Base-by-base conservation (phyloP, 1,140 invertebrate genomes). In the Zaprionus tsacasi region DNA sequence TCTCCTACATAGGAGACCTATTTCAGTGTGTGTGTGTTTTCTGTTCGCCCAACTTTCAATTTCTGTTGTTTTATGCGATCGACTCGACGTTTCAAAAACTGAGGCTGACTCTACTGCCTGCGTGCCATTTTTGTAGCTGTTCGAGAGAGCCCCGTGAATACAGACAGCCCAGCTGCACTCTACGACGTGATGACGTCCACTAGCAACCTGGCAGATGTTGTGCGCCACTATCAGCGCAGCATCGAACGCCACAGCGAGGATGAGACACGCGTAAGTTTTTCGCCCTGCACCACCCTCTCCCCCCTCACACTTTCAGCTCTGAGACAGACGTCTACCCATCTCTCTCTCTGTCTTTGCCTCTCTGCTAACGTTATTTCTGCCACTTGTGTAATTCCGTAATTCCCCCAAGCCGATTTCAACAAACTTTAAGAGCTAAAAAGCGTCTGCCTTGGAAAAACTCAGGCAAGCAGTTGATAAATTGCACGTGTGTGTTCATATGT, bases 191-290 rank as follows among this genome's bases (percentile, higher is more conserved):
- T 91, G 88, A 76, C 66, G 71, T 88, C 82, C 70, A 91, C 88
- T 11, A 90, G 59, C 81, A 87, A 79, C 69, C 65, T 91, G 56
- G 72, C 78, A 55, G 82, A 90, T 75, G 86, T 92, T 59, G 90
- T 92, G 57, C 79, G 94, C 85, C 94, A 95, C 93, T 95, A 95
- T 92, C 95, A 95, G 88, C 93, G 94, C 82, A 94, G 93, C 91
- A 95, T 95, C 78, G 94, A 95, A 88, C 95, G 94, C 93, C 94
- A 94, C 79, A 81, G 92, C 43, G 93, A 94, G 68, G 93, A 95
- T 78, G 94, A 94, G 76, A 92, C 93, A 78, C 94, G 94, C 91
- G 95, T 95, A 92, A 94, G 94, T 91, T 57, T 60, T 63, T 52
- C n/a, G 3, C n/a, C 45, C 21, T 25, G 17, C 10, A 50, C 8